These are phyloP conservation scores for Pangasius macronema DNA, from an alignment of 2,797 vertebrate species.

Conservation along the genomic window DNA sequence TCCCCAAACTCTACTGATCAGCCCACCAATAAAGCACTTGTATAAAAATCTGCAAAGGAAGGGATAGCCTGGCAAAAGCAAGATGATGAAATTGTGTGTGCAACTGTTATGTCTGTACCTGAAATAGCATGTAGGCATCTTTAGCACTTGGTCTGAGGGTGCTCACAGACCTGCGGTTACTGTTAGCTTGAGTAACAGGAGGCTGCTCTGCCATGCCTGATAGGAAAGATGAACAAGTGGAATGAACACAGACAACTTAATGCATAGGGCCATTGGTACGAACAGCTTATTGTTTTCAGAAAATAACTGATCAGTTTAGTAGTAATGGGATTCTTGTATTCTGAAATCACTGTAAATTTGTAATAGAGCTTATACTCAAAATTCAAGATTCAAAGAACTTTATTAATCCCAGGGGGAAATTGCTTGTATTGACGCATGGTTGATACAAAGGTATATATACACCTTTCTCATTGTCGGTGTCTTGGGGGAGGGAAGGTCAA, in stretches of 20 bases:
- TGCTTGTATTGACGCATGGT: not conserved
- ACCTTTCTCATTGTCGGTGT: not conserved
- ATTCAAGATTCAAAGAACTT: too few relatives aligned
- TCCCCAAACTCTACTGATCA: not conserved
- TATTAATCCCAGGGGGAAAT: too few relatives aligned
- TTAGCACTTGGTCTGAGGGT: constrained; percentile 95
- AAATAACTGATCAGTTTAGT: not conserved
- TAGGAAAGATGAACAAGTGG: not conserved
- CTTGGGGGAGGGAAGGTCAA: not conserved
- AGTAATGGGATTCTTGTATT: not conserved
- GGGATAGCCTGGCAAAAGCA: not conserved
- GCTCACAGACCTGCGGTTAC: constrained; percentile 92
- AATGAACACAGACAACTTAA: not conserved
- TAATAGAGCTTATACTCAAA: not conserved
- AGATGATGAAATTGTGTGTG: not conserved
- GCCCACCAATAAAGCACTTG: not conserved
- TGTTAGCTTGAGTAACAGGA: constrained; percentile 87
- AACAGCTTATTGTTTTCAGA: not conserved
- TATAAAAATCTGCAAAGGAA: not conserved
- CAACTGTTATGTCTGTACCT: constrained; percentile 75
- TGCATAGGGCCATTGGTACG: not conserved
- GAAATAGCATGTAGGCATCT: constrained; percentile 99
- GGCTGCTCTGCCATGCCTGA: constrained; percentile 84
- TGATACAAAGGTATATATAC: not conserved
- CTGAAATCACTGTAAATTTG: not conserved